phyloP scores from a whole-genome alignment of 2,888 invertebrate species.

The Hirudinaria manillensis region DNA sequence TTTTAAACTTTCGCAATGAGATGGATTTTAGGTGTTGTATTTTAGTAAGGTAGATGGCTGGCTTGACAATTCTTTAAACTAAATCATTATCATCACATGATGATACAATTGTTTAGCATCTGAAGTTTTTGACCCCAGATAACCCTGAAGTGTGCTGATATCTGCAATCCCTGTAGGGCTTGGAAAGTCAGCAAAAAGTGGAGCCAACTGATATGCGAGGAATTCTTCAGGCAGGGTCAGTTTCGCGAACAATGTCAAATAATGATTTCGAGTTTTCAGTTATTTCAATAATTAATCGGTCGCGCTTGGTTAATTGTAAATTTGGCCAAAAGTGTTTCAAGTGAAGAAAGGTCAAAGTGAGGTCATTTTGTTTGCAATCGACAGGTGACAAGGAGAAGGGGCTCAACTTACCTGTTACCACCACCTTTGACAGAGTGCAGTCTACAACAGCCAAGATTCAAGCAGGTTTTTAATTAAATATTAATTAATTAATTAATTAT shows the following conservation, averaged over 20 bases:
- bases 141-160: slow-evolving; percentile 81
- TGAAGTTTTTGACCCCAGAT: slow-evolving; percentile 42
- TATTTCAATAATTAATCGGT: not conserved
- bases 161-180: slow-evolving; percentile 81
- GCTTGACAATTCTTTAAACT: too few species aligned
- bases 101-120: not conserved
- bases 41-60: too few species aligned
- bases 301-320: not conserved
- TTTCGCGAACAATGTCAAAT: not conserved
- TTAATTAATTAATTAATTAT: too few species aligned
- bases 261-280: not conserved
- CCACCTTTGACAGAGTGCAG: slow-evolving; percentile 71
- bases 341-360: too few species aligned
- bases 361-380: not conserved
- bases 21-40: not conserved
- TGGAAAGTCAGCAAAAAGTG: slow-evolving; percentile 80
- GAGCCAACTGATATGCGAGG: slow-evolving; percentile 82
- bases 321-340: not conserved
- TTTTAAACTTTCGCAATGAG: not conserved
- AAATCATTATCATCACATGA: not conserved
- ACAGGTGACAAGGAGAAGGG: slow-evolving; percentile 69
- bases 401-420: slow-evolving; percentile 73
- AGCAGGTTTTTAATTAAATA: slow-evolving; percentile 59
- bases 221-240: slow-evolving; percentile 75
- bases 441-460: slow-evolving; percentile 80